phyloP scores from a whole-genome alignment of 2,797 vertebrate species.

The Danio choprae region DNA sequence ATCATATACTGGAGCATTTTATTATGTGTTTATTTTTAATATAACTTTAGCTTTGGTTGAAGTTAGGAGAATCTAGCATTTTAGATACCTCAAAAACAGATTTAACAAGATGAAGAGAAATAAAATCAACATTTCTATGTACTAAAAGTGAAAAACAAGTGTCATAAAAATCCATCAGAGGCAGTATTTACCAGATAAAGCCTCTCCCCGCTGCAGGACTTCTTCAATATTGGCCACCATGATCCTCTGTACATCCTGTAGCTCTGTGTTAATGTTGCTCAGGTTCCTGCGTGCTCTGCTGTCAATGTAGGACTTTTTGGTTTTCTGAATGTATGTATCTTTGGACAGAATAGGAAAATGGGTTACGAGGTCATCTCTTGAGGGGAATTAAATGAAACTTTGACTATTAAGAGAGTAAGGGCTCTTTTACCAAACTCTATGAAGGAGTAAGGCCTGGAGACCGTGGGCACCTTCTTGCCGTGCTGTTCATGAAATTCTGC shows the following conservation, averaged over 20 bases:
- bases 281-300: constrained; percentile 95
- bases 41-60: background rate
- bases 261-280: constrained; percentile 96
- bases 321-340: constrained; percentile 99
- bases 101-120: background rate
- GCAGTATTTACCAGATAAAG: constrained; percentile 87
- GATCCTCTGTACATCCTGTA: constrained; percentile 98
- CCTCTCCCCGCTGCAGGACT: constrained; percentile 94
- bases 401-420: background rate
- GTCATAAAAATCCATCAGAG: background rate
- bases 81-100: background rate
- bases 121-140: background rate
- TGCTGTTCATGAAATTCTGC: constrained; percentile 98
- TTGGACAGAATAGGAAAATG: constrained; percentile 30
- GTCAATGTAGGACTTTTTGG: constrained; percentile 98
- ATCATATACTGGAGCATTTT: background rate
- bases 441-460: constrained; percentile 97
- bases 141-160: background rate
- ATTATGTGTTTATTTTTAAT: background rate
- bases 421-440: constrained; percentile 94
- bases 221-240: constrained; percentile 99
- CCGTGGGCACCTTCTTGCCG: constrained; percentile 93
- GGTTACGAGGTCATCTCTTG: background rate
- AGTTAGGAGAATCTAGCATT: background rate
- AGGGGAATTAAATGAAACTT: background rate